A percentile compares a stretch with the other conserved stretches of the same genome.
phyloP scores from a whole-genome alignment of 2,113 vertebrate species.

The Sitta europaea region DNA sequence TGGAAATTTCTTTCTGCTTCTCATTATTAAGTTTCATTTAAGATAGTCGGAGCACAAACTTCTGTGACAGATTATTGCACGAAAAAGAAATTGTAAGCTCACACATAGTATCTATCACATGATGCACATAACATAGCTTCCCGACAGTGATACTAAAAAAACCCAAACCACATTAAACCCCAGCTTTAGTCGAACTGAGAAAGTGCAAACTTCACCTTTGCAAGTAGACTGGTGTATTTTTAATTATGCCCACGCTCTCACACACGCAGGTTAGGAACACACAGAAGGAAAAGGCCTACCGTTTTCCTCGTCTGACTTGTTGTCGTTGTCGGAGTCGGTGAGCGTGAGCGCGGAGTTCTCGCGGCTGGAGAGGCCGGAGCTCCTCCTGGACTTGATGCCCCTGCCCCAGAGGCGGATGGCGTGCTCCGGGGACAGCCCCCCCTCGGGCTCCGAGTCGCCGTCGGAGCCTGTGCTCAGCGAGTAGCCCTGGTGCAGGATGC shows the following conservation, averaged over 20 bases:
- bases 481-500: constrained; percentile 89
- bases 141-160: neutral
- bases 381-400: constrained; percentile 87
- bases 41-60: constrained; percentile 13
- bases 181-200: neutral
- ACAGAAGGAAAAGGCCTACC: constrained; percentile 75
- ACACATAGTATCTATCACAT: neutral
- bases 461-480: constrained; percentile 88
- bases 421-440: constrained; percentile 88
- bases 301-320: constrained; percentile 90
- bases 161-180: neutral
- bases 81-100: constrained; percentile 50
- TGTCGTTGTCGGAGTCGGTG: constrained; percentile 93
- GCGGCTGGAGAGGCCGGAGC: constrained; percentile 88
- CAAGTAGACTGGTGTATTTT: neutral
- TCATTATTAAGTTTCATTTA: constrained; percentile 37
- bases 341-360: constrained; percentile 92
- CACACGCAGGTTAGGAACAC: neutral
- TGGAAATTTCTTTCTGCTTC: constrained; percentile 34
- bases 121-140: neutral
- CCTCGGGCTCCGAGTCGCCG: constrained; percentile 90
- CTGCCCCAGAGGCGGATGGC: constrained; percentile 92
- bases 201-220: neutral
- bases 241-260: neutral
- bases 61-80: constrained; percentile 10